phyloP scores from a whole-genome alignment of 2,113 vertebrate species.

The Bubo blakistoni region DNA sequence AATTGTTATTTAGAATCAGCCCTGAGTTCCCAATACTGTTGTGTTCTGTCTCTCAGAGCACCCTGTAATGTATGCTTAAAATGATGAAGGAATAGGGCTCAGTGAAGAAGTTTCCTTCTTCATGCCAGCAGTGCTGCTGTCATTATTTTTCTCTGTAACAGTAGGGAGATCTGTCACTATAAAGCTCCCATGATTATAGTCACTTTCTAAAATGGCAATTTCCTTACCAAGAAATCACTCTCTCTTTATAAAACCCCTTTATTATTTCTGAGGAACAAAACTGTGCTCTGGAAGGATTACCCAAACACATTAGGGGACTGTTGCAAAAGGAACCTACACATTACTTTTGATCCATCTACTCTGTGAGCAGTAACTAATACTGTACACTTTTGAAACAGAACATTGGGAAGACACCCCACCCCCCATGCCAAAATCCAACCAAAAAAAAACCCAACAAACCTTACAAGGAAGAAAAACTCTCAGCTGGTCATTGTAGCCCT shows the following conservation, averaged over 20 bases:
- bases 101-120: background rate
- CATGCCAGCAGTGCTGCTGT: background rate
- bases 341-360: background rate
- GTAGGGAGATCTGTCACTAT: background rate
- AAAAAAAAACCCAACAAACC: accelerated
- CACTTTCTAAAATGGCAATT: background rate
- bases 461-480: background rate
- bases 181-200: background rate
- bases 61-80: background rate
- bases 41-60: background rate
- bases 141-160: background rate
- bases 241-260: background rate
- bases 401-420: background rate
- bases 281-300: background rate
- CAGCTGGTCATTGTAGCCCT: background rate
- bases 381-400: background rate
- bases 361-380: background rate
- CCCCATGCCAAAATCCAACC: background rate
- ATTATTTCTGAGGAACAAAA: background rate
- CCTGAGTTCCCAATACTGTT: background rate
- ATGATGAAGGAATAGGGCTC: background rate
- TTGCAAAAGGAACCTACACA: background rate
- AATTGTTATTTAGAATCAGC: background rate
- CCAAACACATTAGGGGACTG: background rate
- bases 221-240: background rate